Evolutionary conservation across 2,888 invertebrate genomes (phyloP).

Genomic region (Caenorhabditis panamensis): DNA sequence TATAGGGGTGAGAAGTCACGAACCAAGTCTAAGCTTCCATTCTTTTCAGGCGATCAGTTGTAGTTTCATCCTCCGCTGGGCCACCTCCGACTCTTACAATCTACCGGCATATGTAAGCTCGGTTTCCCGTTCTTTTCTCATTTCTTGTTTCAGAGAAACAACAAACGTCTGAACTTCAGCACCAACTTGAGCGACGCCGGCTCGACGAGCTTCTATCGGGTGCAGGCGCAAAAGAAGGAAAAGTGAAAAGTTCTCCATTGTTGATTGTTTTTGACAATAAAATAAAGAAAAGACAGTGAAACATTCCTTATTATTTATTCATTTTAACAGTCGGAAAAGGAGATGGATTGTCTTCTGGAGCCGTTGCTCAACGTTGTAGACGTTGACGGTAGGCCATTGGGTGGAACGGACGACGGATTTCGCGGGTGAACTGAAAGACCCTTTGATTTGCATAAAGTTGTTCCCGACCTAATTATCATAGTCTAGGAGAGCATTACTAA

Average conservation of each 20-base stretch:
- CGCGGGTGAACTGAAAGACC: slow-evolving; percentile 54
- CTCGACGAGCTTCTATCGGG: slow-evolving; percentile 23
- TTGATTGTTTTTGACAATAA: slow-evolving; percentile 8
- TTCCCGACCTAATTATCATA: neutral
- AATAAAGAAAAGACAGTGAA: slow-evolving; percentile 17
- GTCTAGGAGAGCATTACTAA: neutral
- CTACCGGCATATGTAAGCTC: slow-evolving; percentile 29
- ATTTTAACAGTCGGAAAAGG: slow-evolving; percentile 22
- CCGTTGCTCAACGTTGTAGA: slow-evolving; percentile 19
- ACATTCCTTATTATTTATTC: slow-evolving; percentile 31
- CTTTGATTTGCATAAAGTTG: too few relatives aligned
- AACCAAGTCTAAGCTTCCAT: too few relatives aligned
- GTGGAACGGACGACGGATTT: slow-evolving; percentile 61
- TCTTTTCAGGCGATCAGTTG: slow-evolving; percentile 37
- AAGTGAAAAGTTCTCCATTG: slow-evolving; percentile 11
- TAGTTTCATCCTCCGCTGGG: slow-evolving; percentile 41
- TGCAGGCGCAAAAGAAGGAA: slow-evolving; percentile 3
- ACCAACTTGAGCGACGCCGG: slow-evolving; percentile 29
- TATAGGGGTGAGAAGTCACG: slow-evolving; percentile 35
- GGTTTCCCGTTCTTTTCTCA: neutral
- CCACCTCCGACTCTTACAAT: slow-evolving; percentile 40
- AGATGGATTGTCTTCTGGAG: neutral
- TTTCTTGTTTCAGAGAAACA: slow-evolving; percentile 40
- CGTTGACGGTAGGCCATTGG: slow-evolving; percentile 62
- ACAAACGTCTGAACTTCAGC: slow-evolving; percentile 43